Base-by-base conservation (phyloP, 2,113 vertebrate genomes). In the Grammomys dolichurus region DNA sequence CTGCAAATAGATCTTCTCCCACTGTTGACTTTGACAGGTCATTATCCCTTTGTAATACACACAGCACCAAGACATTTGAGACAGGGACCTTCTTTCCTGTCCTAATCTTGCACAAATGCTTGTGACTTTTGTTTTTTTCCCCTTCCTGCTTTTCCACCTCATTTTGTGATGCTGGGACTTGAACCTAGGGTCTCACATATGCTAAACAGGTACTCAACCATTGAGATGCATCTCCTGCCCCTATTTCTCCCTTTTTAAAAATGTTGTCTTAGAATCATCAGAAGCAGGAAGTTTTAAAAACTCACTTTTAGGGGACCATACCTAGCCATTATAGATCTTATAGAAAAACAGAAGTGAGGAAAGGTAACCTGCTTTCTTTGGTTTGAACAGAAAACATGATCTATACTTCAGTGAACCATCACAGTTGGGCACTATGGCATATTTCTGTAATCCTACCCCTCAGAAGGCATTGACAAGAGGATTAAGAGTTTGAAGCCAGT, bases 331-430 rank as follows among this genome's bases (percentile, higher is more conserved):
- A 65, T 4, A 60, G 40, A 36, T 43, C 46, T 48, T 90, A 90
- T 36, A 36, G 46, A 69, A 96, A 51, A 87, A 33, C 76, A 48
- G 4, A 58, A 87, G 26, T 48, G 11, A 63, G 48, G 65, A 54
- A 40, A 72, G 6, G 76, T 72, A 56, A n/a, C 26, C 9, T 87
- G 22, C 19, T 80, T 89, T 56, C 75, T 84, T 92, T 67, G 40
- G 12, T 95, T 95, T 95, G 67, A 90, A 13, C 43, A n/a, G 77
- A 91, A 96, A 77, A 14, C 58, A n/a, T 31, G 73, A 31, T 89
- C 84, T 14, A 87, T 67, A 72, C 94, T 80, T 93, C 75, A 60
- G 0, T 51, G 69, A 56, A 9, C 36, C 14, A 67, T 11, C 4
- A 3, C 22, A 58, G 69, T 26, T 7, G 22, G 31, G 9, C 4